Evolutionary conservation across 2,113 vertebrate species (phyloP).

Genomic region (Pongo pygmaeus): DNA sequence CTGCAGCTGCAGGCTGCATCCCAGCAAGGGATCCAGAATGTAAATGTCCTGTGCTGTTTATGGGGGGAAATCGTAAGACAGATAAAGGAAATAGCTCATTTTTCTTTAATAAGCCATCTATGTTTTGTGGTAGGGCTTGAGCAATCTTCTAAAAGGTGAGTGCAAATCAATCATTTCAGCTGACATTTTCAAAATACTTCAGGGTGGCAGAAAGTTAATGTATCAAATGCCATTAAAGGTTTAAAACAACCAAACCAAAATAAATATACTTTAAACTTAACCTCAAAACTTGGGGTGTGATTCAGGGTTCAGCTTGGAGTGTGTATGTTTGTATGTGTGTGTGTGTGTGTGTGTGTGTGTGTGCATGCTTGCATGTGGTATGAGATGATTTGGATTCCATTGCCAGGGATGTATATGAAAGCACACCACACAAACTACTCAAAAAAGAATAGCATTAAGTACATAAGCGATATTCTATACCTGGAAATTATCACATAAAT

Average conservation of each 20-base stretch:
- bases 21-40: neutral
- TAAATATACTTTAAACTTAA: constrained; percentile 43
- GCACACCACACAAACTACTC: neutral
- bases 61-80: neutral
- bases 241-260: constrained; percentile 59
- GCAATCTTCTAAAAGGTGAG: constrained; percentile 45
- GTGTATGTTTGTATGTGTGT: neutral
- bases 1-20: fast-evolving
- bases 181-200: constrained; percentile 68
- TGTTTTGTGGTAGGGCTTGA: neutral
- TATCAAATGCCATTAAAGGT: constrained; percentile 57
- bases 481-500: neutral
- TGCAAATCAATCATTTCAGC: constrained; percentile 53
- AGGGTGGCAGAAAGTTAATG: constrained; percentile 55
- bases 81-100: neutral
- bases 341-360: neutral
- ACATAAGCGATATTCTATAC: neutral
- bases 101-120: constrained; percentile 25
- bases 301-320: neutral
- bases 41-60: neutral
- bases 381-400: neutral
- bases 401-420: neutral
- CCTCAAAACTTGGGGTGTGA: neutral
- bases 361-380: neutral
- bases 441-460: neutral